Conservation (phyloP, 2,888 invertebrate genomes). For the Ophion ellenae region DNA sequence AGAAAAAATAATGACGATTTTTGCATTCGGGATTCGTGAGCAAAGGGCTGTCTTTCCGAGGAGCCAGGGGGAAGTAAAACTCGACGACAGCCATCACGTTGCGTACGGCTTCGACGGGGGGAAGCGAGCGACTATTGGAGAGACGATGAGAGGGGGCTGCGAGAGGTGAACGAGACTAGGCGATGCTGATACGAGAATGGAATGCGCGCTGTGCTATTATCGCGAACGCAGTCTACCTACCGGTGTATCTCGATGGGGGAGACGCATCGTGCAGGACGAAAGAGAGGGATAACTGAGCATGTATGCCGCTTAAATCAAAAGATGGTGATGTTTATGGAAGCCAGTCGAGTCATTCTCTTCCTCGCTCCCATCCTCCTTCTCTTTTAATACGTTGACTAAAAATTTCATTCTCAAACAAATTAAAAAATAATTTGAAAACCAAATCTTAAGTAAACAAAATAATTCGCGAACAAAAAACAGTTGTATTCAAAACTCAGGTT, state of each 20-base stretch:
- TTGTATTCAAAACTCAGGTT: too few species aligned
- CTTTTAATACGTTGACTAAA: too few species aligned
- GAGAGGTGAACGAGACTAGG: conserved; percentile 68
- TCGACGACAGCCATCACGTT: too few species aligned
- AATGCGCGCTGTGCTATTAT: conserved; percentile 80
- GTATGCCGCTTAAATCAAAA: conserved; percentile 66
- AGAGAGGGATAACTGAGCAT: conserved; percentile 48
- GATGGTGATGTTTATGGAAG: conserved; percentile 34
- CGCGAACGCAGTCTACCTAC: conserved; percentile 74
- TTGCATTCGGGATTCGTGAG: too few species aligned
- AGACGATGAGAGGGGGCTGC: conserved; percentile 42
- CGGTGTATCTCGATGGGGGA: conserved; percentile 75
- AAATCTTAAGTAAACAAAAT: too few species aligned
- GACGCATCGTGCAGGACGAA: conserved; percentile 30
- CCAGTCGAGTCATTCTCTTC: conserved; percentile 5
- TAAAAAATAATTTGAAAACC: too few species aligned
- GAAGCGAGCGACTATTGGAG: neutral
- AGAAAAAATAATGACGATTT: too few species aligned
- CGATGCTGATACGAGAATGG: conserved; percentile 80
- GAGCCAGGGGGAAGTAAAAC: too few species aligned
- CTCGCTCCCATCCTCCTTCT: conserved; percentile 2
- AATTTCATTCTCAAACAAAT: too few species aligned
- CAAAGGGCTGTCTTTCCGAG: too few species aligned
- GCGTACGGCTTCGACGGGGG: conserved; percentile 1
- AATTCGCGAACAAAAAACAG: too few species aligned